Evolutionary conservation across 1,140 invertebrate species (phyloP), one percentile per base, ranked within the genome.

Genomic region (Temnothorax longispinosus): DNA sequence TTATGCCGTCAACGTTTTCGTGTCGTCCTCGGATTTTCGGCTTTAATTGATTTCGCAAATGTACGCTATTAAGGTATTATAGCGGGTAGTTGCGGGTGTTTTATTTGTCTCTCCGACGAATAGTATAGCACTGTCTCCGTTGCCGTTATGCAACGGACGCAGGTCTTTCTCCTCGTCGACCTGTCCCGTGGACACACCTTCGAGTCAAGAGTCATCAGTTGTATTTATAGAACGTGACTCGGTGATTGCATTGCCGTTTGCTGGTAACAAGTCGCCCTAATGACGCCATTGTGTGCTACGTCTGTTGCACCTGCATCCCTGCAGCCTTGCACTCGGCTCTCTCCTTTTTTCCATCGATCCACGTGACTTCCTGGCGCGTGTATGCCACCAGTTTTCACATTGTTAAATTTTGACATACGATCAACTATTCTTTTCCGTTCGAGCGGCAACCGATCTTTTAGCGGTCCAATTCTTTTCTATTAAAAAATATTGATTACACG

Each of bases 161-260:
- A 65, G 80, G 54, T 87, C 74, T 80, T 82, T 89, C 74, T 60
- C 35, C 52, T 52, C 35, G 8, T 44, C 86, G 88, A 90, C 74
- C 85, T 78, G 77, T 76, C 67, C 84, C 72, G 13, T 71, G 58
- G 84, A 85, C 89, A 85, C 89, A 86, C 90, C 90, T 90, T 84
- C 27, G 27, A 80, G 88, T 80, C 86, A 65, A 76, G 82, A 92
- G 87, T 91, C 91, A 92, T 89, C 90, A 87, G 75, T 85, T 88
- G 89, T 92, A 92, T 92, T 92, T 92, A 91, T 92, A 92, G 91
- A 91, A 92, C 90, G 87, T 92, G 90, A 92, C 91, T 90, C 60
- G 85, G 85, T 86, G 90, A 92, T 92, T 89, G 88, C 90, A 88
- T 86, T 90, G 85, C 74, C 78, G 85, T 88, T 91, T 88, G 88